A percentile compares a stretch with the other conserved stretches of the same genome.
These are phyloP conservation scores for Agelas oroides DNA, from an alignment of 37 sponge, comb jelly and placozoan species.

Conservation along the genomic window DNA sequence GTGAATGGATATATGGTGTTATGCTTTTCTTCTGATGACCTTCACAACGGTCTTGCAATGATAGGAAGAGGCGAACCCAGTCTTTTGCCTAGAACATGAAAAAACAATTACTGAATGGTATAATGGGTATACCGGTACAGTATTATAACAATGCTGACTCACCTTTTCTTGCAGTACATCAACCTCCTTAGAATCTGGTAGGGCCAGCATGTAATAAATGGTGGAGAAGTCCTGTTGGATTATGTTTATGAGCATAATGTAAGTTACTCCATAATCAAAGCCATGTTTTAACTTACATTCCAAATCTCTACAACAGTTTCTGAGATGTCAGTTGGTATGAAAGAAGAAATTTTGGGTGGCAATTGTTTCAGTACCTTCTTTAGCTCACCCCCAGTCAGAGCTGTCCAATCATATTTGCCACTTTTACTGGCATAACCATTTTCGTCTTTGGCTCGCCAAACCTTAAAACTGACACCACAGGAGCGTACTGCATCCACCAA, in stretches of 20 bases:
- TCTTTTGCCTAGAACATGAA: not conserved
- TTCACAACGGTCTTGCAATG: not conserved
- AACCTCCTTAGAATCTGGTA: not conserved
- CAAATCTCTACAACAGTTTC: not conserved
- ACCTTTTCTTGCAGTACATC: not conserved
- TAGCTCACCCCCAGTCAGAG: conserved; percentile 11
- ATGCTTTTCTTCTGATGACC: not conserved
- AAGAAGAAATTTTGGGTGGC: not conserved
- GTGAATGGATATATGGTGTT: conserved; percentile 19
- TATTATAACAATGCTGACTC: not conserved
- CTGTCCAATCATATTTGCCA: conserved; percentile 31
- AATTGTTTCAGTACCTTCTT: conserved; percentile 10
- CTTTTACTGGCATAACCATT: not conserved
- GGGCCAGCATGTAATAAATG: not conserved
- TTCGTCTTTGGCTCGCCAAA: not conserved
- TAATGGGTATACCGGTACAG: not conserved
- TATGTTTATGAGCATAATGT: not conserved
- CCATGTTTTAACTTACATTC: not conserved
- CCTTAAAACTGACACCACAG: conserved; percentile 12
- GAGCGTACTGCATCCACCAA: too few species aligned
- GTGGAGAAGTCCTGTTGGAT: not conserved
- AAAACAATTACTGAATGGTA: too few species aligned
- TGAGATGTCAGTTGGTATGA: not conserved
- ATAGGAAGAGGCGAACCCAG: conserved; percentile 4
- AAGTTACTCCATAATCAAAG: too few species aligned